Evolutionary conservation across 2,888 invertebrate genomes (phyloP), one percentile per base, ranked within the genome.

Genomic region (Cephus rjabovi): DNA sequence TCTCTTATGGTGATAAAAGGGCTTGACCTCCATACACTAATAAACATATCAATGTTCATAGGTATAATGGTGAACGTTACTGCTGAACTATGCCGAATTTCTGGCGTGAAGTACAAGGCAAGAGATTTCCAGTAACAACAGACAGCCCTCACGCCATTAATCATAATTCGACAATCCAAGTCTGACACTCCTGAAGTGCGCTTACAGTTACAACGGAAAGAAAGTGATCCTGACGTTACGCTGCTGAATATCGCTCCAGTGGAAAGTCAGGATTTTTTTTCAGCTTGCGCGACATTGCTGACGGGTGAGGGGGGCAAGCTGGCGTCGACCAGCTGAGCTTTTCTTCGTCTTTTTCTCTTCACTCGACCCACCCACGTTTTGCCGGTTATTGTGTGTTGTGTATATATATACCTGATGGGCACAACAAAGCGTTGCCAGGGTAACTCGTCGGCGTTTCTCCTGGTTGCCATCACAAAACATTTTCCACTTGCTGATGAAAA

Each of bases 401-500:
- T 23, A 9, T 56, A 23, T 40, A 40, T 15, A 40, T 9, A 56
- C 23, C 23, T 23, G 23, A 2, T 56, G 84, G 83, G 87, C 86
- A 90, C 88, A 91, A 91, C 91, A 91, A 91, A 91, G 86, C 88
- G 91, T 91, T 88, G 83, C 91, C 89, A 86, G 83, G 89, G 89
- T 85, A 87, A 91, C 86, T 76, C 86, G 33, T 56, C 35, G 82
- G 81, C 74, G 83, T 81, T 56, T 56, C 56, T 56, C 79, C 82
- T 85, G 83, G 91, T 91, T 91, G 90, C 90, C 91, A 91, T 90
- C 90, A 91, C 91, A 90, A 91, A 91, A 88, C 87, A 35, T 89
- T 86, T 84, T 81, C 81, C 86, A 86, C 87, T 87, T 87, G 87
- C 85, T 6, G 23, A 56, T 2, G 56, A 56, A 56, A 56, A 23